Evolutionary conservation across 1,140 invertebrate species (phyloP), one percentile per base, ranked within the genome.

Genomic region (Diuraphis noxia): DNA sequence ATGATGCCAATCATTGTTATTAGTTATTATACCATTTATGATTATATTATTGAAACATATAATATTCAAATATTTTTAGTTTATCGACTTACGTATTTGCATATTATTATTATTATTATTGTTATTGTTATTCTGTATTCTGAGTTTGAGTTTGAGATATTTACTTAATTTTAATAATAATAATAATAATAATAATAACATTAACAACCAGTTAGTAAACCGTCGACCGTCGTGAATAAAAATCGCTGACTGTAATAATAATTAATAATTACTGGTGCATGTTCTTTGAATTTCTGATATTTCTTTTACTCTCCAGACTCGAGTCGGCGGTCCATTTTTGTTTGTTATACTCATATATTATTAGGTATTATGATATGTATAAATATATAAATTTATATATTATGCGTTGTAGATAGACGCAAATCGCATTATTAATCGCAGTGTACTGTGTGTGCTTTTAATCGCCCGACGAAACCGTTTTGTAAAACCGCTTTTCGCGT

Each of bases 291-390:
- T 72, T n/a, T 72, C 56, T 21, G 56, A n/a, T n/a, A 72, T 72
- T n/a, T 72, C 13, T 72, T n/a, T n/a, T 72, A 13, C n/a, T 72
- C 56, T n/a, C 56, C 30, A 72, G 13, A 72, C 30, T 13, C 30
- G 5, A n/a, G 56, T 72, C 56, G 4, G n/a, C 30, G 5, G 56
- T 72, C 34, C 13, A n/a, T 72, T n/a, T n/a, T n/a, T 72, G 56
- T 72, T 72, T 72, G 56, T 72, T 17, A 72, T 72, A n/a, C 56
- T 72, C 56, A 72, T 72, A 72, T 72, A 72, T 72, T 72, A 72
- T 72, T 72, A 72, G n/a, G 56, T n/a, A n/a, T n/a, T n/a, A n/a
- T n/a, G n/a, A n/a, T n/a, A n/a, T n/a, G n/a, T n/a, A n/a, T n/a
- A n/a, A n/a, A n/a, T n/a, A n/a, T n/a, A n/a, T n/a, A n/a, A n/a